A percentile compares a stretch with the other conserved stretches of the same genome.
phyloP scores from a whole-genome alignment of 2,797 vertebrate genomes.

The Etheostoma perlongum region DNA sequence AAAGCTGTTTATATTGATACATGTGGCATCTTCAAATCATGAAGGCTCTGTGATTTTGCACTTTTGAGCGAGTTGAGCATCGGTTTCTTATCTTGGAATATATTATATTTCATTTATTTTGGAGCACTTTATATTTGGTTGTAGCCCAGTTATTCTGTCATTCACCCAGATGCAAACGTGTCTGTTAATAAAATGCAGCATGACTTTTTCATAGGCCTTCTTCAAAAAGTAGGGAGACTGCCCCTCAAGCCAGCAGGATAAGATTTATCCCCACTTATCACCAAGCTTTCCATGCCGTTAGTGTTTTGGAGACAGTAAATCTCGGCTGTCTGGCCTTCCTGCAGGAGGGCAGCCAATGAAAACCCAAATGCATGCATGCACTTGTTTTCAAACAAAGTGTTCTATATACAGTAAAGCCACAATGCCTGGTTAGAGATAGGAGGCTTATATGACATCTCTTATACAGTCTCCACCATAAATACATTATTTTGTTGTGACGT shows the following conservation, averaged over 20 bases:
- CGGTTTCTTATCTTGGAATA: not conserved
- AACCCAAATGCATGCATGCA: conserved; percentile 15
- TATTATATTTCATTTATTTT: not conserved
- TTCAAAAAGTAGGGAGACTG: not conserved
- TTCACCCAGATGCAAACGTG: conserved; percentile 5
- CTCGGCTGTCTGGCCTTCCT: not conserved
- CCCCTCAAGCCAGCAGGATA: not conserved
- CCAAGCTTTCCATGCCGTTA: not conserved
- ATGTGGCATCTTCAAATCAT: conserved; percentile 28
- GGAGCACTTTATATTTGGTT: not conserved
- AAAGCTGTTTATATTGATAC: conserved; percentile 21
- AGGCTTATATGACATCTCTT: not conserved
- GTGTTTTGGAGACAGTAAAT: conserved; percentile 7
- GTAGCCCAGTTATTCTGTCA: not conserved
- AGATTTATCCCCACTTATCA: conserved; percentile 8
- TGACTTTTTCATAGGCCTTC: not conserved
- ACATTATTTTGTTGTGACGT: conserved; percentile 1
- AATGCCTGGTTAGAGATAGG: not conserved
- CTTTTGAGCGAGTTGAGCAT: conserved; percentile 11
- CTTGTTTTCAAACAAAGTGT: conserved; percentile 10
- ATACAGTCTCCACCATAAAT: conserved; percentile 3
- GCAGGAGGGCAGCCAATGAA: not conserved
- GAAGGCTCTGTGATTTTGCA: conserved; percentile 18
- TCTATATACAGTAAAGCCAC: conserved; percentile 9
- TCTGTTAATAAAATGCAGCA: not conserved